Evolutionary conservation across 2,113 vertebrate species (phyloP), one percentile per base, ranked within the genome.

Genomic region (Saiga tatarica): DNA sequence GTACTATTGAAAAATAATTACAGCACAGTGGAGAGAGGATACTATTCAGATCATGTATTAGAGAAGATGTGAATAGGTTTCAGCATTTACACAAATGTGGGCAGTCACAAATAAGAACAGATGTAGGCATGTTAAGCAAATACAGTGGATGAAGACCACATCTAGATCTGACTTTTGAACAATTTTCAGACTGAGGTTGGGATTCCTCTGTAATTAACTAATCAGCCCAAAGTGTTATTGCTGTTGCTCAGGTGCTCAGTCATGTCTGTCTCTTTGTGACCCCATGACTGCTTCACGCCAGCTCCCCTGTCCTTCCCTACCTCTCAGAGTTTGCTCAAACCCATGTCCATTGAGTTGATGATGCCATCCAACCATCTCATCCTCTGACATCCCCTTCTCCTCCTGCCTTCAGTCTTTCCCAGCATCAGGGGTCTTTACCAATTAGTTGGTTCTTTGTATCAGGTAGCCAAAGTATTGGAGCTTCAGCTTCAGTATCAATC

Each of bases 1-100:
- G 33, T 60, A 36, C 47, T 95, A 45, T 36, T 91, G 81, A 83
- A 98, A 97, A 87, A 45, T 62, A 95, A 71, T 26, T 36, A 6
- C 5, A 3, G 2, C 52, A 45, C 33, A 76, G 23, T 25, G 28
- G 52, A 86, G 14, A 94, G 12, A 93, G 87, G 59, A 91, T 47
- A 45, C 19, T 25, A 57, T 71, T 62, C 53, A 53, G 52, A 78
- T 59, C 30, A 57, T 23, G 45, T 30, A 60, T 55, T 25, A 57
- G 30, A 21, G 39, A 93, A 85, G 55, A 83, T 28, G 33, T 79
- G n/a, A 55, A 8, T 10, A 64, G 6, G 59, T 78, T 81, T 59
- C 55, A 82, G 53, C 64, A 42, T 78, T 78, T 86, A 39, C 26
- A 78, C 79, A 91, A 92, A 86, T 9, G 33, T 3, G 53, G 42